Conservation (phyloP, 2,888 invertebrate species). For the Calephelis perditalis region DNA sequence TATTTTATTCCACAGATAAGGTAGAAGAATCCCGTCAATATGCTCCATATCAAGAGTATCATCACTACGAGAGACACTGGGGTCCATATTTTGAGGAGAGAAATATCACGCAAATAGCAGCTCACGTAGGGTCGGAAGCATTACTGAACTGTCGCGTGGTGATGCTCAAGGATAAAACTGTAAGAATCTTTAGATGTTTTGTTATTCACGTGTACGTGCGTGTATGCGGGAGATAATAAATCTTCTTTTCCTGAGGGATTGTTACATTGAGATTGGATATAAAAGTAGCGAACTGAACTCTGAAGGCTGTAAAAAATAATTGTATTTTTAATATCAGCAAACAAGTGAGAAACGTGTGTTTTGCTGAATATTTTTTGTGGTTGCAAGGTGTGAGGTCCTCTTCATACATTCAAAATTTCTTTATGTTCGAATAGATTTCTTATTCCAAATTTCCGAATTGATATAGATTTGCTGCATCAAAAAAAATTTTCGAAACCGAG, state of each 20-base stretch:
- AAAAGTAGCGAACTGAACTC: too few species aligned
- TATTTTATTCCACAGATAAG: constrained; percentile 46
- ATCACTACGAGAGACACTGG: constrained; percentile 84
- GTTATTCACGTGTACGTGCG: neutral
- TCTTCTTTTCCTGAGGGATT: constrained; percentile 4
- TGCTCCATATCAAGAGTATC: constrained; percentile 74
- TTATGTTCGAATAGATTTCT: too few species aligned
- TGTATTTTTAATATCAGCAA: too few species aligned
- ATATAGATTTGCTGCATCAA: too few species aligned
- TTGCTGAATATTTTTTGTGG: too few species aligned
- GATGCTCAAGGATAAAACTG: constrained; percentile 84
- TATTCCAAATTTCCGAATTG: too few species aligned
- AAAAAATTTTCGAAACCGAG: too few species aligned
- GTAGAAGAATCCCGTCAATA: constrained; percentile 63
- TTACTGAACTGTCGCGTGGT: constrained; percentile 82
- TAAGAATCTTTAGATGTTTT: constrained; percentile 38
- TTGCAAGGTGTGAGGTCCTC: too few species aligned
- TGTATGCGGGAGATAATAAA: neutral
- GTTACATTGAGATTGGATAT: neutral
- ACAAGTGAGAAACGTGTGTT: too few species aligned
- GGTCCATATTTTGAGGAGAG: constrained; percentile 84
- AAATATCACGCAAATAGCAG: constrained; percentile 76
- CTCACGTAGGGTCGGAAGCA: constrained; percentile 81
- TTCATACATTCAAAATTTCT: too few species aligned
- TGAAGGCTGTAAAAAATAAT: too few species aligned